Evolutionary conservation across 2,888 invertebrate genomes (phyloP), one percentile per base, ranked within the genome.

Genomic region (Orthosia cruda): DNA sequence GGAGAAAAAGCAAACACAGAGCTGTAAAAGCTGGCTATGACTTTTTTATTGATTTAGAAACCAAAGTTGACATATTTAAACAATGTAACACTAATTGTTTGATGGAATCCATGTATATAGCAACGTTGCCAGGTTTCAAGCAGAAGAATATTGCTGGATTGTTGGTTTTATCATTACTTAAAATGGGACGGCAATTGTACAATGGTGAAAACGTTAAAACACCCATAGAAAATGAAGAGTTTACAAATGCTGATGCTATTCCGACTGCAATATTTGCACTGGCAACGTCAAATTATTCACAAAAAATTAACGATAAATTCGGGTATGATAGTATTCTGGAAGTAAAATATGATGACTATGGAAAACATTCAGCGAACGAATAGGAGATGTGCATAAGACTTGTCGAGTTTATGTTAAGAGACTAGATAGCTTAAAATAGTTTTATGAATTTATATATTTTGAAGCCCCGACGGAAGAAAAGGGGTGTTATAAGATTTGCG

Each of bases 291-390:
- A 26, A 12, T 23, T 54, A 49, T n/a, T 0, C 9, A 13, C 74
- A 65, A 61, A 65, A 61, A 23, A 1, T 75, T 4, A 3, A 4
- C 13, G 54, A n/a, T 0, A 54, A 40, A 59, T 40, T 74, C 1
- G 74, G 74, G 1, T 75, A 65, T 18, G 65, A 73, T 0, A 73
- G 50, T 7, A 67, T 76, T 74, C 3, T 76, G 18, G 75, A 74
- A 75, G 57, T 76, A 5, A 55, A 54, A 0, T 74, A 47, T 67
- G 13, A 23, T 16, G 66, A 67, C 15, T 62, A 76, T 16, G 62
- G 75, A 3, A n/a, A 47, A 26, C 12, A 4, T 62, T 72, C 0
- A 58, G 40, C 16, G 59, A 65, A 26, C 45, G 32, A 49, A 62
- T 75, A 20, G 55, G 66, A 26, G 59, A 73, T 47, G 54, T 40